Base-by-base conservation (phyloP, 2,797 vertebrate genomes). In the Hemibagrus guttatus region DNA sequence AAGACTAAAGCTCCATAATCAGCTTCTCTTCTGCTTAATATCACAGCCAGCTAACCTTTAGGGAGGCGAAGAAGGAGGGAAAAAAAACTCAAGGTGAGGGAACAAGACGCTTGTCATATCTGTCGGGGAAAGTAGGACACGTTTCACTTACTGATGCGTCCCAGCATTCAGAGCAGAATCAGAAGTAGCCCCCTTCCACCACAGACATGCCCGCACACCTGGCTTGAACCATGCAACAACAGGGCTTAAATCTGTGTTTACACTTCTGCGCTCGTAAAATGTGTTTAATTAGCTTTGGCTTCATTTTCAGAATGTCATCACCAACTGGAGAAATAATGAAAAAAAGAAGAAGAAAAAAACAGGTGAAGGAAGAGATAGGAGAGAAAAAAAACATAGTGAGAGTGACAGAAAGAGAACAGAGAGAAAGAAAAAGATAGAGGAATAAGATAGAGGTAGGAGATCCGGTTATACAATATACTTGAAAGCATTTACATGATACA, bases 271-370 rank as follows among this genome's bases (percentile, higher is more conserved):
- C 84, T 80, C 42, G 63, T 84, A 68, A 82, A 72, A 80, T 46
- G 84, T 86, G 84, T 90, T 90, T 90, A 89, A 90, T 90, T 88
- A 90, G 85, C 84, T 61, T 63, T 84, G 88, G 84, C 83, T 89
- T 89, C 87, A 71, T 87, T 91, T 89, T 89, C 81, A 71, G 88
- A 90, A 90, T 89, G 88, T 90, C 90, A 89, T 88, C 87, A 89
- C 86, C 87, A 85, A 85, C 81, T 83, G 61, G 84, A 82, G 85
- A 82, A 87, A 81, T 87, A 90, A 89, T 58, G 75, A 86, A 84
- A 71, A 64, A 58, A 74, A 28, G 68, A 23, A 23, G 42, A 31
- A 28, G 8, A 5, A 35, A 42, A 54, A 46, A n/a, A 81, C 23
- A 74, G 68, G 28, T 28, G 72, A 66, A 52, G 28, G 42, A 19